Conservation (phyloP, 53 echinoderm and acorn worm genomes). For the Echinometra lucunter region DNA sequence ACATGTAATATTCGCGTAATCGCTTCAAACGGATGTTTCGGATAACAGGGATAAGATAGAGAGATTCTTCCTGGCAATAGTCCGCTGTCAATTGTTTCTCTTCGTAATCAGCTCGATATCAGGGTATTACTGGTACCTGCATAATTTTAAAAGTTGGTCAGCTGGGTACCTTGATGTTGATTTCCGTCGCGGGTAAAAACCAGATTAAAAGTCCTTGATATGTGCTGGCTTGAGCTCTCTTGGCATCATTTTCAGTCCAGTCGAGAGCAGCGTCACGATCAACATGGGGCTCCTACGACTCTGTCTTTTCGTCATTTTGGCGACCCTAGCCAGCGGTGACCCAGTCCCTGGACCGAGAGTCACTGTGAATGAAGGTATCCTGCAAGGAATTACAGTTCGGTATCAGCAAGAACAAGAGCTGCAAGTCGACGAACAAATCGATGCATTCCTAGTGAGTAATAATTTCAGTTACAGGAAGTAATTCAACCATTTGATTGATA, state of each 20-base stretch:
- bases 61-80: background rate
- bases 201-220: background rate
- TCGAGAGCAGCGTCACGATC: background rate
- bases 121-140: background rate
- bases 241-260: background rate
- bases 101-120: background rate
- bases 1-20: too few species aligned
- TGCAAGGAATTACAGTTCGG: background rate
- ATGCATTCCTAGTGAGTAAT: slow-evolving; percentile 41
- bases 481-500: too few species aligned
- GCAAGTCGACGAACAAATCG: slow-evolving; percentile 5
- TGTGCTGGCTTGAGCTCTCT: background rate
- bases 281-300: background rate
- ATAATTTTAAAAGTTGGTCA: background rate
- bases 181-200: background rate
- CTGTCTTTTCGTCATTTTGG: slow-evolving; percentile 13
- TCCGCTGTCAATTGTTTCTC: background rate
- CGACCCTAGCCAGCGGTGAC: background rate
- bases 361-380: slow-evolving; percentile 28
- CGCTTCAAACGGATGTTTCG: background rate
- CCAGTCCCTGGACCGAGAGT: background rate
- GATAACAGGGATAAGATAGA: too few species aligned
- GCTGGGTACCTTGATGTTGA: too few species aligned
- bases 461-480: too few species aligned
- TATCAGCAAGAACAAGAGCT: slow-evolving; percentile 22